Percentiles rank a stretch among this genome's conserved stretches.
phyloP scores from a whole-genome alignment of 2,888 invertebrate genomes.

The Trichopria drosophilae region DNA sequence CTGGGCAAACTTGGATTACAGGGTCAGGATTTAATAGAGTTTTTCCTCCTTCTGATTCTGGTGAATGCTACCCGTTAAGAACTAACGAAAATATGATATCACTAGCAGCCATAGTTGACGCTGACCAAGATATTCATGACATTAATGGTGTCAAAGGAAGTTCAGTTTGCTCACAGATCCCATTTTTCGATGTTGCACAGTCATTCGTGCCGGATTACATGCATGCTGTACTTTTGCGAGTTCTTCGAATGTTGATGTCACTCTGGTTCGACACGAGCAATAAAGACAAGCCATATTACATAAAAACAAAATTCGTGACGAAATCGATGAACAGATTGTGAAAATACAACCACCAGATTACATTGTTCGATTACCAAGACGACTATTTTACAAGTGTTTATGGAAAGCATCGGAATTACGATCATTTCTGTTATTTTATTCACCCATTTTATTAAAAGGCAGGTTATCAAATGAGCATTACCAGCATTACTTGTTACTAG shows the following conservation, averaged over 20 bases:
- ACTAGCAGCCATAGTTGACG: neutral
- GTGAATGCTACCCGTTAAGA: constrained; percentile 2
- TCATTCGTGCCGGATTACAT: no score
- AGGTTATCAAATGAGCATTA: constrained; percentile 6
- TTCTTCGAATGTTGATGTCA: no score
- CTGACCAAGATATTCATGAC: neutral
- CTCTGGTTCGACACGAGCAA: no score
- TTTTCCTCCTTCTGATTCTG: neutral
- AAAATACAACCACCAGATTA: constrained; percentile 2
- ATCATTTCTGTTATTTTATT: constrained; percentile 10
- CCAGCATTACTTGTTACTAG: constrained; percentile 11
- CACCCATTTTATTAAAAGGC: constrained; percentile 13
- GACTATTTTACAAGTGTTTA: neutral
- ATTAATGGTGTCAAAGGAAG: no score
- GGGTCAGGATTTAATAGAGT: constrained; percentile 8
- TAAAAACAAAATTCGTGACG: neutral
- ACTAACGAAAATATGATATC: constrained; percentile 5
- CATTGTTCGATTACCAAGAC: constrained; percentile 8
- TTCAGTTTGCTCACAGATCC: no score
- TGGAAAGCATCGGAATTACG: constrained; percentile 18
- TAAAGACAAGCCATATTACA: constrained; percentile 4
- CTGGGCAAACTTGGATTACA: neutral
- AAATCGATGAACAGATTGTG: neutral
- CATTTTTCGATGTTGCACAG: no score
- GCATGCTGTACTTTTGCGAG: no score